These are phyloP conservation scores for Orbicella faveolata DNA, from an alignment of 64 coral and sea anemone genomes.

Conservation along the genomic window DNA sequence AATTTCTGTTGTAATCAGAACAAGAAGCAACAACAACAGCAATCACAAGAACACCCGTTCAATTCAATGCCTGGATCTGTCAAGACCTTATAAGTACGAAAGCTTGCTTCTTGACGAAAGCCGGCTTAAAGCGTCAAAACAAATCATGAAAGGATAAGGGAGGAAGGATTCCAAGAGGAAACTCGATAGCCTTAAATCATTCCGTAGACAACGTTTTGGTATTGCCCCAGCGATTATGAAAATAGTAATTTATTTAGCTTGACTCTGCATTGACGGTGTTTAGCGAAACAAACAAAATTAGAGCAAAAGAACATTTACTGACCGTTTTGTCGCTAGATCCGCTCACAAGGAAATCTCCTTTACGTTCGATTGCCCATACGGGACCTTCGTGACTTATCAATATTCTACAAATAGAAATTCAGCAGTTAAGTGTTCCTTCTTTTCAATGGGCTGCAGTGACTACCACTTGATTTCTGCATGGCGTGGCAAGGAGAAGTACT, in stretches of 20 bases:
- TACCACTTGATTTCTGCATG: background rate
- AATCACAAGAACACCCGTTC: background rate
- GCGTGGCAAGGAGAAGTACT: no score
- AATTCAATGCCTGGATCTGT: background rate
- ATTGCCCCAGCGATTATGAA: no score
- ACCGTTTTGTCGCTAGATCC: slow-evolving; percentile 96
- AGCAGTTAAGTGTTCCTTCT: background rate
- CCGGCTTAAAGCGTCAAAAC: no score
- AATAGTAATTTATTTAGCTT: no score
- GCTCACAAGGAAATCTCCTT: slow-evolving; percentile 85
- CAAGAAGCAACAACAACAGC: background rate
- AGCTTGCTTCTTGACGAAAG: no score
- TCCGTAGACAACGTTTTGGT: no score
- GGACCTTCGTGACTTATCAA: slow-evolving; percentile 79
- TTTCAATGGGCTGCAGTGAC: background rate
- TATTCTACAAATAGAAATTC: slow-evolving; percentile 43
- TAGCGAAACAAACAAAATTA: no score
- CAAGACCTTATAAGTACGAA: no score
- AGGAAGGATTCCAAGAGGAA: no score
- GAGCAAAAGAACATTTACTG: background rate
- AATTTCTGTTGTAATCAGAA: background rate
- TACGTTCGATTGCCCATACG: slow-evolving; percentile 95
- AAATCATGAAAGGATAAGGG: no score
- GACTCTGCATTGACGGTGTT: no score
- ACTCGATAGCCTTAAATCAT: no score